Percentiles rank a stretch among this genome's conserved stretches.
phyloP scores from a whole-genome alignment of 2,797 vertebrate genomes.

The Euphonia xanthogaster region DNA sequence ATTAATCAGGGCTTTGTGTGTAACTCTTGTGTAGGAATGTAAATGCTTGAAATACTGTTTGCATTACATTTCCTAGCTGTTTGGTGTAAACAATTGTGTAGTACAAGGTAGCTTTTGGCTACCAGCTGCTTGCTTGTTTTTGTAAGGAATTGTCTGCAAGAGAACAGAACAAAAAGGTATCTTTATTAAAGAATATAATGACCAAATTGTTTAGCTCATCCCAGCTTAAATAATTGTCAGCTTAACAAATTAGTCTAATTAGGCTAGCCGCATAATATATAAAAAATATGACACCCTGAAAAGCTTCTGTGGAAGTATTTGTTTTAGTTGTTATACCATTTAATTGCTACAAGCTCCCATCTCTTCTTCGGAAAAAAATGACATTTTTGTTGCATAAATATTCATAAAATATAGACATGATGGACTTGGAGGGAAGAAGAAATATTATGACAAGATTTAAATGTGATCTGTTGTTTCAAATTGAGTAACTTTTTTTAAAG shows the following conservation, averaged over 20 bases:
- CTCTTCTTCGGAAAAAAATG: conserved; percentile 1
- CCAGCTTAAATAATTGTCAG: conserved; percentile 5
- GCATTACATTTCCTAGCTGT: conserved; percentile 7
- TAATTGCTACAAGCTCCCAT: neutral
- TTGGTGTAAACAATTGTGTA: conserved; percentile 47
- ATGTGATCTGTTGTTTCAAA: conserved; percentile 21
- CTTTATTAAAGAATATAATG: neutral
- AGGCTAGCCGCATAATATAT: neutral
- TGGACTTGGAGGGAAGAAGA: neutral
- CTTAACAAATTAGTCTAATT: conserved; percentile 27
- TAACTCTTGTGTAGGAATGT: neutral
- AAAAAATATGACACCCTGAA: neutral
- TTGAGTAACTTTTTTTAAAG: neutral
- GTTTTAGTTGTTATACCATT: neutral
- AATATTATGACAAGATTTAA: neutral
- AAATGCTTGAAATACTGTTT: conserved; percentile 38
- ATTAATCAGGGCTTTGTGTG: neutral
- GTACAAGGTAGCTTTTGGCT: neutral
- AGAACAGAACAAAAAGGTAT: neutral
- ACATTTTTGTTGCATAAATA: neutral
- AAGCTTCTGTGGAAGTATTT: neutral
- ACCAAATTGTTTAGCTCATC: neutral
- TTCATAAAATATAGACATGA: neutral
- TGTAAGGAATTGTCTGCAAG: conserved; percentile 39
- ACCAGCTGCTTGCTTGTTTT: conserved; percentile 53